A percentile compares a stretch with the other conserved stretches of the same genome.
phyloP scores from a whole-genome alignment of 2,113 vertebrate species.

The Zonotrichia leucophrys region DNA sequence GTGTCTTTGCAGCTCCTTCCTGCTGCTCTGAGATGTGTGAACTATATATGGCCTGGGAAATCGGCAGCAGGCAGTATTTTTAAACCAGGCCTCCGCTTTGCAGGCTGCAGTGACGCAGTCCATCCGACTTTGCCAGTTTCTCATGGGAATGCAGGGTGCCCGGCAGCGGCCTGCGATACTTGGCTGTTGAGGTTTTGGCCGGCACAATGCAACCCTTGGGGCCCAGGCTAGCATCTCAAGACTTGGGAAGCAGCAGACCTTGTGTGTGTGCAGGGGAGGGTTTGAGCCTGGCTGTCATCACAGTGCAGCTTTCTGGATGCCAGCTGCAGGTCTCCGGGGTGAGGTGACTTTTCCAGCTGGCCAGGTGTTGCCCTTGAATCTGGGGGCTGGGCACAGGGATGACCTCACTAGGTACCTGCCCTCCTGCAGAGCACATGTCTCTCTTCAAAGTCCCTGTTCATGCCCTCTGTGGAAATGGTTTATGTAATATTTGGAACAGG shows the following conservation, averaged over 20 bases:
- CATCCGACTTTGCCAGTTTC: conserved; percentile 69
- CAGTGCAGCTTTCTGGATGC: neutral
- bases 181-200: neutral
- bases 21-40: conserved; percentile 37
- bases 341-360: neutral
- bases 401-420: neutral
- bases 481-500: neutral
- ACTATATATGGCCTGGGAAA: conserved; percentile 82
- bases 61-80: conserved; percentile 71
- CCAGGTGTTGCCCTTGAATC: neutral
- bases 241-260: conserved; percentile 16
- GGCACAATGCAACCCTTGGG: neutral
- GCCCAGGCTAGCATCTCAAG: neutral
- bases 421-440: accelerated
- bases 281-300: neutral
- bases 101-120: conserved; percentile 65
- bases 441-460: neutral
- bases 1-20: conserved; percentile 66
- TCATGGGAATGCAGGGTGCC: conserved; percentile 80
- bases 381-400: neutral
- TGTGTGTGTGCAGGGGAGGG: neutral
- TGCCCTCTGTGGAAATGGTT: neutral
- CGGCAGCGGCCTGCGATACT: neutral
- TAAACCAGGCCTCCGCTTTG: conserved; percentile 62
- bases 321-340: neutral